Base-by-base conservation (phyloP, 2,113 vertebrate species). In the Petrocephalus microphthalmus region DNA sequence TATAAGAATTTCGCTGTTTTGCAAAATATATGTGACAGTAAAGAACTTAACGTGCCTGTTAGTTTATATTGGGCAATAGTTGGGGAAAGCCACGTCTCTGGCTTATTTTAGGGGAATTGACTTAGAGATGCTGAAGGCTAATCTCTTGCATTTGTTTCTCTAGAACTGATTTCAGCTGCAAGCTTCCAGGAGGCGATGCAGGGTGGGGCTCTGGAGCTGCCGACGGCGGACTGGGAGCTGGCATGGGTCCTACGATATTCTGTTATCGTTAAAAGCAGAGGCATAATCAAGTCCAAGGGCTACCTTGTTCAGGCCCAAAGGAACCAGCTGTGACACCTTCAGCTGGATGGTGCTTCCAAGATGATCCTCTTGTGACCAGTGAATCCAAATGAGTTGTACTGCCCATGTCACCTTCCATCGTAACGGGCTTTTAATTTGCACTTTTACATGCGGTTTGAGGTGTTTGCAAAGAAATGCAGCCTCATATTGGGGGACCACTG, bases 271-370 rank as follows among this genome's bases (percentile, higher is more conserved):
- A 99, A 99, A 93, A 98, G 97, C 91, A 95, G 99, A 92, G 99
- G 99, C 91, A 98, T 99, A 93, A 99, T 99, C 94, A 99, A 98
- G 93, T 97, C 98, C 22, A 99, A 99, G 94, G 99, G 99, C 91
- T 99, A 99, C 94, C 97, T 99, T 57, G 92, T 99, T 91, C 97
- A 97, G 89, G 98, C 98, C 15, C 96, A 95, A 93, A 97, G 96
- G 94, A 95, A 93, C 11, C 91, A 86, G 88, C 93, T 91, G 84
- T 95, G 95, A 92, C 90, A 89, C 29, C 45, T 74, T 88, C 60
- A 45, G 10, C n/a, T 29, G 57, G 8, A 51, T 29, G 2, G 2
- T 25, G 56, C 81, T 52, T 57, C 42, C 10, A 33, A 53, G 37
- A 22, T 10, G 25, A 22, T 42, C n/a, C 83, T 19, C 53, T 85